Base-by-base conservation (phyloP, 2,797 vertebrate genomes). In the Petrocephalus schoutedeni region DNA sequence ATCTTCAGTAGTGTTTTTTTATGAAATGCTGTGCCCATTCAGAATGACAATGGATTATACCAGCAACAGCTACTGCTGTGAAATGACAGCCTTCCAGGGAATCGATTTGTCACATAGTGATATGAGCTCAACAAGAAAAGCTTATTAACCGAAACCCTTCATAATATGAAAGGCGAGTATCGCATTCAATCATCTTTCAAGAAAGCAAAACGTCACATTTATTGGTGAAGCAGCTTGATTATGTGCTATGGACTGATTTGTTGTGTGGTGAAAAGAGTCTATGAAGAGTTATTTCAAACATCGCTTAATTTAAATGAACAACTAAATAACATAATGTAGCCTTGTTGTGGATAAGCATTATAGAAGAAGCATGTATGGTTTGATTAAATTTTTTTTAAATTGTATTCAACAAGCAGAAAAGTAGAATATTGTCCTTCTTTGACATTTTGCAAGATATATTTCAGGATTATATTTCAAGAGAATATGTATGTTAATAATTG, bases 61-160 rank as follows among this genome's bases (percentile, higher is more conserved):
- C 45, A 21, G 80, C 8, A 83, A 83, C 80, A 49, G 80, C 49
- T 28, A 84, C 80, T 54, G 80, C n/a, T 84, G 45, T 23, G 80
- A 84, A 54, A 84, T 84, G 45, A 84, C 45, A 84, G 80, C 80
- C 54, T 84, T 84, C 80, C 49, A 53, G 80, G 80, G 80, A 84
- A 51, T 84, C n/a, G 51, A 84, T 84, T 54, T 84, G 49, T 84
- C 80, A 84, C 80, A 56, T 49, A 23, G 51, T 54, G 51, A 84
- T 84, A 53, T 5, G n/a, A 49, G 10, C 21, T 84, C 80, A 23
- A 84, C 80, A 23, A 54, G 49, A 84, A 53, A 84, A 84, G 45
- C 80, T 84, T 53, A 53, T 54, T 84, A 23, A 54, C 80, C 49
- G 23, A 84, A 84, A 53, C 80, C 80, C 49, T 84, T 84, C n/a